A percentile compares a stretch with the other conserved stretches of the same genome.
Evolutionary conservation across 2,888 invertebrate species (phyloP).

Genomic region (Alviniconcha strummeri): DNA sequence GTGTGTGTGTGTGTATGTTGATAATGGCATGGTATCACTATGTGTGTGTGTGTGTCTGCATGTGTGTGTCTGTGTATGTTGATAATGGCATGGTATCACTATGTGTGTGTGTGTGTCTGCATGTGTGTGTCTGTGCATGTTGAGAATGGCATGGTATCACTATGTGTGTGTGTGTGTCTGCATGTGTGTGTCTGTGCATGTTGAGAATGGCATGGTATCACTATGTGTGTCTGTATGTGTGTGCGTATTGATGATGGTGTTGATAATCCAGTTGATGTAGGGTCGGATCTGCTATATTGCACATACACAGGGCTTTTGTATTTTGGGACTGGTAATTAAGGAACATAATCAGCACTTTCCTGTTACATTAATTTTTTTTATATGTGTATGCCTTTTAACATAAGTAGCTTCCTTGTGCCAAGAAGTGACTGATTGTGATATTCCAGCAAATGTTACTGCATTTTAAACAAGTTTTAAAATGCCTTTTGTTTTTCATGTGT

Average conservation of each 20-base stretch:
- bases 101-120: neutral
- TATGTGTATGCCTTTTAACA: neutral
- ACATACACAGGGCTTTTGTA: neutral
- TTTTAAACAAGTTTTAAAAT: too few relatives aligned
- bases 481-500: too few relatives aligned
- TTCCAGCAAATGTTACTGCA: too few relatives aligned
- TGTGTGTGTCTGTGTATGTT: constrained; percentile 1
- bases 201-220: neutral
- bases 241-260: neutral
- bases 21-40: too few relatives aligned
- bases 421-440: neutral
- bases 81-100: neutral
- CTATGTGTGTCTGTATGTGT: neutral
- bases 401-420: neutral
- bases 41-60: neutral
- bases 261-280: neutral
- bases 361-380: too few relatives aligned
- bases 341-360: too few relatives aligned
- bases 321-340: too few relatives aligned
- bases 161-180: neutral
- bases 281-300: neutral
- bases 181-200: neutral
- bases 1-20: neutral
- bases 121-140: neutral
- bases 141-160: neutral